Conservation (phyloP, 2,113 vertebrate genomes). For the Orientallactaga bullata region DNA sequence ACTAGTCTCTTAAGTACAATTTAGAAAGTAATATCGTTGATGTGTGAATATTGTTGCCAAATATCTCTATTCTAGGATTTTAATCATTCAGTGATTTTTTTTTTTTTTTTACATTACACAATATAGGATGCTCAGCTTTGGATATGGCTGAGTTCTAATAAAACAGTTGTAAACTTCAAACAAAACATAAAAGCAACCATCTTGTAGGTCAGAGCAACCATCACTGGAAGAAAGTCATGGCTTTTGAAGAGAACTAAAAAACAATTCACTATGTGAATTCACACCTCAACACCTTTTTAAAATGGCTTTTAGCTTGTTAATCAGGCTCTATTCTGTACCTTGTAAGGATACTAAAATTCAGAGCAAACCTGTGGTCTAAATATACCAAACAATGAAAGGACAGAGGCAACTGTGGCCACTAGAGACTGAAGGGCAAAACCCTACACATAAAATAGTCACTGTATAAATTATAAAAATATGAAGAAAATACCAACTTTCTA, state of each 20-base stretch:
- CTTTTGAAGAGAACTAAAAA: not conserved
- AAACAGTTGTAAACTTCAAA: slow-evolving; percentile 13
- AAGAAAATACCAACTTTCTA: not conserved
- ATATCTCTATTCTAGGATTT: not conserved
- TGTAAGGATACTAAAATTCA: not conserved
- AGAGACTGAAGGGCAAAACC: not conserved
- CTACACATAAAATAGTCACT: not conserved
- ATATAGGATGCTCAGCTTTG: not conserved
- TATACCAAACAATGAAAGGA: slow-evolving; percentile 5
- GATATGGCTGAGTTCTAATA: not conserved
- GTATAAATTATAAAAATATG: not conserved
- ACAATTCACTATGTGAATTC: not conserved
- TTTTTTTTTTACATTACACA: slow-evolving; percentile 6
- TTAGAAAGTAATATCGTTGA: not conserved
- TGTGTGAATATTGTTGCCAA: not conserved
- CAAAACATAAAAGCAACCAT: not conserved
- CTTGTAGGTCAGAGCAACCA: not conserved
- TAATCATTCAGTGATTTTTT: not conserved
- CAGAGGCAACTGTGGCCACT: not conserved
- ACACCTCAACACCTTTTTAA: not conserved
- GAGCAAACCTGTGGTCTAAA: not conserved
- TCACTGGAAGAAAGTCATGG: not conserved
- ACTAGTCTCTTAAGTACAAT: not conserved
- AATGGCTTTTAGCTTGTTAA: not conserved
- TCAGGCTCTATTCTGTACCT: not conserved